A percentile compares a stretch with the other conserved stretches of the same genome.
Evolutionary conservation across 2,113 vertebrate genomes (phyloP).

Genomic region (Prionailurus viverrinus): DNA sequence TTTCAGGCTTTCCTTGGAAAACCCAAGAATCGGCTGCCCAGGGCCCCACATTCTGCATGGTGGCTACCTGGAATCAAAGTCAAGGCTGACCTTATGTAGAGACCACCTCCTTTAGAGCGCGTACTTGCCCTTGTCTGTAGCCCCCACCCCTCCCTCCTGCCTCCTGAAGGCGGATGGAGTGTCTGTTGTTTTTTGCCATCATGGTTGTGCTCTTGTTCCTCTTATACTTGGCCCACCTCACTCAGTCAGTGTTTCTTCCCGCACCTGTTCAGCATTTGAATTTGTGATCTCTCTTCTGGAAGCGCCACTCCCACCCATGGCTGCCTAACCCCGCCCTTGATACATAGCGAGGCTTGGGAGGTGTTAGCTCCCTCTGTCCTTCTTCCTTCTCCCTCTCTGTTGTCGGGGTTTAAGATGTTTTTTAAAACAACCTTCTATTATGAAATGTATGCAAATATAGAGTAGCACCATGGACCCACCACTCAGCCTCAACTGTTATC

Average conservation of each 20-base stretch:
- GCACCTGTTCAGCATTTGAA: background rate
- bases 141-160: accelerated
- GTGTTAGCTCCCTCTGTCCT: too few relatives aligned
- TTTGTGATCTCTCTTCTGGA: background rate
- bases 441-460: too few relatives aligned
- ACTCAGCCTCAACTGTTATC: too few relatives aligned
- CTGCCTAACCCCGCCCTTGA: background rate
- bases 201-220: background rate
- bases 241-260: background rate
- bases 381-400: background rate
- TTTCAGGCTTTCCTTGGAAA: constrained; percentile 66
- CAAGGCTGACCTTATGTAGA: background rate
- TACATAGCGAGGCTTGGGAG: accelerated
- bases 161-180: accelerated
- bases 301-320: accelerated
- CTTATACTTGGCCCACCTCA: accelerated
- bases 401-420: background rate
- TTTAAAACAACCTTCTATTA: too few relatives aligned
- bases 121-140: accelerated
- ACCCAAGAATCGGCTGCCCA: background rate
- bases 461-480: too few relatives aligned
- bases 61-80: background rate
- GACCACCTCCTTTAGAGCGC: accelerated
- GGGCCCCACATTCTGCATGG: background rate
- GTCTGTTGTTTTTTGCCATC: accelerated